These are phyloP conservation scores for Mycalesis mineus DNA, from an alignment of 2,888 invertebrate genomes.

Conservation along the genomic window DNA sequence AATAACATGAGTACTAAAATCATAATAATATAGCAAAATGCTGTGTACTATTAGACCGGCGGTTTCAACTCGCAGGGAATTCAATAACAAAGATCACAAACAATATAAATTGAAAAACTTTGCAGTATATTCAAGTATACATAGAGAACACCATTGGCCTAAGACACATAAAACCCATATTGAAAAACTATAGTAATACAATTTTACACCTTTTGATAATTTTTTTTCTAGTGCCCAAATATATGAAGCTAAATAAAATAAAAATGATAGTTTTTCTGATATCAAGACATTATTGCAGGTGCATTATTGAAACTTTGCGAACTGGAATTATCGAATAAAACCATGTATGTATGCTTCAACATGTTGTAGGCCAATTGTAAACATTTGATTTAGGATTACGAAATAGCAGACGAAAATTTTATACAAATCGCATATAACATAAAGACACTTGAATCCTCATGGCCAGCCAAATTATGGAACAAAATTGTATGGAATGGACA, in stretches of 20 bases:
- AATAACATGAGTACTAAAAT: constrained; percentile 63
- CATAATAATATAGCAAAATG: constrained; percentile 41
- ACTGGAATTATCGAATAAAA: no score
- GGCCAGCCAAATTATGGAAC: constrained; percentile 27
- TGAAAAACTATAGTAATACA: no score
- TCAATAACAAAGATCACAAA: constrained; percentile 1
- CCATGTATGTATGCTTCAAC: no score
- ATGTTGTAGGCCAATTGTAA: background rate
- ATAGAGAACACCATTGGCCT: background rate
- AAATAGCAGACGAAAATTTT: background rate
- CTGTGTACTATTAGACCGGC: constrained; percentile 39
- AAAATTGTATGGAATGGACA: constrained; percentile 40
- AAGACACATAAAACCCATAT: no score
- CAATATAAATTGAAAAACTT: constrained; percentile 37
- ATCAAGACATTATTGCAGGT: no score
- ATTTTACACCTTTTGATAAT: no score
- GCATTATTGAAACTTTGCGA: no score
- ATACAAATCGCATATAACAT: background rate
- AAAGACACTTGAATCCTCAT: constrained; percentile 5
- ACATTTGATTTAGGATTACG: background rate
- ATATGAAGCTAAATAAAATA: no score
- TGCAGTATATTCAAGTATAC: background rate
- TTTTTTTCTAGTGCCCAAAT: no score
- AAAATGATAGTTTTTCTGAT: no score
- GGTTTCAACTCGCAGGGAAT: constrained; percentile 22